Conservation (phyloP, 2,888 invertebrate species). For the Lobophora halterata region DNA sequence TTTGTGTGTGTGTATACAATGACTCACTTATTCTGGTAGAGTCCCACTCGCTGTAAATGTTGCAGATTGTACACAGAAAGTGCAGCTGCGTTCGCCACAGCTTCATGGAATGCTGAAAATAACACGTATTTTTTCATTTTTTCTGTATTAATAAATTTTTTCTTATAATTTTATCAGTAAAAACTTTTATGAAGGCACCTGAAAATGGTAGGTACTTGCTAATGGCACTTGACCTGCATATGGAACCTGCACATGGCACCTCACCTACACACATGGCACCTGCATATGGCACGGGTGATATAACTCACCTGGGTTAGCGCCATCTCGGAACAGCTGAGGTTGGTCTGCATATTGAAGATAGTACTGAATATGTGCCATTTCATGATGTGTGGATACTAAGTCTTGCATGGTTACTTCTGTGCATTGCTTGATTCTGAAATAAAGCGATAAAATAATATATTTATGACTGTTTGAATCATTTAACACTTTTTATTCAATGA, state of each 20-base stretch:
- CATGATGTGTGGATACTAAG: constrained; percentile 88
- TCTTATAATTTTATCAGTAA: too few relatives aligned
- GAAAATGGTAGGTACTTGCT: too few relatives aligned
- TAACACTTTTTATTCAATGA: too few relatives aligned
- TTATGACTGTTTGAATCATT: constrained; percentile 41
- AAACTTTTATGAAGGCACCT: too few relatives aligned
- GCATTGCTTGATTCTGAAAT: constrained; percentile 88
- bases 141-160: too few relatives aligned
- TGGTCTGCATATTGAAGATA: constrained; percentile 89
- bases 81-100: constrained; percentile 89
- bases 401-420: constrained; percentile 89
- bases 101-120: constrained; percentile 90
- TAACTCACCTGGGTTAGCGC: constrained; percentile 89
- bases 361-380: constrained; percentile 92
- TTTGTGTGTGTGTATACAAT: background rate
- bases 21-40: constrained; percentile 82
- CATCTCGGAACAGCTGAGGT: constrained; percentile 87
- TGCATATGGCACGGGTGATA: too few relatives aligned
- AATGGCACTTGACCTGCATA: too few relatives aligned
- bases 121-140: too few relatives aligned
- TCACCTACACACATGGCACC: too few relatives aligned
- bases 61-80: constrained; percentile 88
- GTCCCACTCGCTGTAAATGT: constrained; percentile 87
- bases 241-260: too few relatives aligned
- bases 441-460: background rate